Percentiles rank a stretch among this genome's conserved stretches.
Conservation (phyloP, 1,140 invertebrate species). For the Pseudobourletiella spinata region DNA sequence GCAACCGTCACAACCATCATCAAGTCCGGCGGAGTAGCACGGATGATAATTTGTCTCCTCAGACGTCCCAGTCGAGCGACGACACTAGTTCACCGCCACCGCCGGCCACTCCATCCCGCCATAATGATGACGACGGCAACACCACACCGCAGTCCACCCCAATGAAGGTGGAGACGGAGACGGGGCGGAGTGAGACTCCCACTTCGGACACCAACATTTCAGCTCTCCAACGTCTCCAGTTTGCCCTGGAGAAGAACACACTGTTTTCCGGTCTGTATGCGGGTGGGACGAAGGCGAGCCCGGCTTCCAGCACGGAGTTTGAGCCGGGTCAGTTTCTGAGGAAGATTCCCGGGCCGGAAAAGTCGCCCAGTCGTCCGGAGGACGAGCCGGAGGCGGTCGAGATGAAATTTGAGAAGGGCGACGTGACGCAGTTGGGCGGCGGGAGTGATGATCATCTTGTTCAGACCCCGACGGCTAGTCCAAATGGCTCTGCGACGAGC, state of each 20-base stretch:
- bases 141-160: slow-evolving; percentile 8
- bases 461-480: slow-evolving; percentile 20
- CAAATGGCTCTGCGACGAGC: slow-evolving; percentile 12
- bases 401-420: no score
- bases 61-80: slow-evolving; percentile 18
- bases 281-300: not conserved
- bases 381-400: not conserved
- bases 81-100: slow-evolving; percentile 7
- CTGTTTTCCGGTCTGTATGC: slow-evolving; percentile 18
- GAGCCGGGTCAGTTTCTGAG: not conserved
- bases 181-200: not conserved
- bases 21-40: no score
- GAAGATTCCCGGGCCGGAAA: slow-evolving; percentile 1
- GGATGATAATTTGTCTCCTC: slow-evolving; percentile 29
- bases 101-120: no score
- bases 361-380: not conserved
- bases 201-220: slow-evolving; percentile 15
- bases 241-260: slow-evolving; percentile 24
- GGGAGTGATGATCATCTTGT: slow-evolving; percentile 6
- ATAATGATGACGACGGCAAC: slow-evolving; percentile 1
- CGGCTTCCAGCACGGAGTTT: not conserved
- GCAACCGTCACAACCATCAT: not conserved
- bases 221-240: slow-evolving; percentile 27
- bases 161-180: not conserved
- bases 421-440: not conserved